Evolutionary conservation across 37 sponge, comb jelly and placozoan species (phyloP).

Genomic region (Chondrilla cf. caribensis): DNA sequence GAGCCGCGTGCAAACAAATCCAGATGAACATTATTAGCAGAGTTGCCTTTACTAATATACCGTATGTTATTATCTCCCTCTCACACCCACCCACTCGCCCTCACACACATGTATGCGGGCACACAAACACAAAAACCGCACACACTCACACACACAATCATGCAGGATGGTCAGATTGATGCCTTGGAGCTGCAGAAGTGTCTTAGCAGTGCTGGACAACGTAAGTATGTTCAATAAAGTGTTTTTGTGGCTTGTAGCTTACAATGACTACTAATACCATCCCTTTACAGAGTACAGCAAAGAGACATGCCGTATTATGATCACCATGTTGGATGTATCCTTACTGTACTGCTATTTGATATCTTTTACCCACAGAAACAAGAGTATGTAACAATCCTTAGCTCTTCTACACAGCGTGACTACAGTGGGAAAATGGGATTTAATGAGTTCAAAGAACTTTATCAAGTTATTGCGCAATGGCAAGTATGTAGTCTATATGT

Average conservation of each 20-base stretch:
- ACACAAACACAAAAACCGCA: too few species aligned
- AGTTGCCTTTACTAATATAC: too few species aligned
- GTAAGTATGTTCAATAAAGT: neutral
- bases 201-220: constrained; percentile 52
- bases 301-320: constrained; percentile 91
- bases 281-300: constrained; percentile 57
- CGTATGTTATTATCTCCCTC: too few species aligned
- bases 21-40: too few species aligned
- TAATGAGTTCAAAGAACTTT: constrained; percentile 91
- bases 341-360: neutral
- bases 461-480: constrained; percentile 78
- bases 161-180: constrained; percentile 89
- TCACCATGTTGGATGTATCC: constrained; percentile 80
- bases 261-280: neutral
- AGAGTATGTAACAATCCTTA: neutral
- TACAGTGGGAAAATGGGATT: constrained; percentile 91
- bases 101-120: too few species aligned
- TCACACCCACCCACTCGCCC: too few species aligned
- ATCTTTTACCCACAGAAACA: neutral
- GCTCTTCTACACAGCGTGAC: constrained; percentile 38
- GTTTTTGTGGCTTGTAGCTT: constrained; percentile 50
- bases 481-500: constrained; percentile 36
- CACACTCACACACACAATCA: neutral
- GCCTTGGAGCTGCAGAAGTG: constrained; percentile 81
- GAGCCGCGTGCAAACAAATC: neutral